Percentiles rank a stretch among this genome's conserved stretches.
Conservation (phyloP, 2,888 invertebrate species). For the Callinectes sapidus region DNA sequence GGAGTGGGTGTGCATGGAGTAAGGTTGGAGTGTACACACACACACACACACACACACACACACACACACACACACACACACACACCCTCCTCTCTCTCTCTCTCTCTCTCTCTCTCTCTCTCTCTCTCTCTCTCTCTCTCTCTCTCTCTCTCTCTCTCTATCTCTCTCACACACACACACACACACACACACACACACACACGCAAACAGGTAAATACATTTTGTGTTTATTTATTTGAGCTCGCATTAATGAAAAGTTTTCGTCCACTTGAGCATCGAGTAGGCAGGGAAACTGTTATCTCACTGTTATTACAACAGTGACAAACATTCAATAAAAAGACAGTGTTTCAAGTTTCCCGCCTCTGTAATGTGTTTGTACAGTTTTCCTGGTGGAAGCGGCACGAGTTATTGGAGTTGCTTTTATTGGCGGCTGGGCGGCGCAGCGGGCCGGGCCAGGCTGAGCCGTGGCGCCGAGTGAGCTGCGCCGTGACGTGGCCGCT, state of each 20-base stretch:
- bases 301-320: constrained; percentile 19
- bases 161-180: neutral
- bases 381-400: neutral
- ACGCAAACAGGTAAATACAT: neutral
- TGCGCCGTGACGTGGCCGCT: constrained; percentile 27
- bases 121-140: neutral
- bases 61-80: constrained; percentile 25
- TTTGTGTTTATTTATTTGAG: neutral
- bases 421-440: constrained; percentile 33
- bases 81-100: neutral
- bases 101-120: neutral
- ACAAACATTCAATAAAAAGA: constrained; percentile 11
- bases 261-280: neutral
- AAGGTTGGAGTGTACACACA: neutral
- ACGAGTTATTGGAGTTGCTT: constrained; percentile 29
- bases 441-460: constrained; percentile 30
- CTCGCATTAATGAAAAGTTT: constrained; percentile 25
- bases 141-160: neutral
- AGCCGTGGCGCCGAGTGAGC: constrained; percentile 23
- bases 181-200: neutral
- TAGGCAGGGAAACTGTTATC: constrained; percentile 16
- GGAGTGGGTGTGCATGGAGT: neutral
- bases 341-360: constrained; percentile 30
- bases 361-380: constrained; percentile 27
- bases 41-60: constrained; percentile 25